Conservation (phyloP, 23 tunicate genomes). For the Pegea sp. region DNA sequence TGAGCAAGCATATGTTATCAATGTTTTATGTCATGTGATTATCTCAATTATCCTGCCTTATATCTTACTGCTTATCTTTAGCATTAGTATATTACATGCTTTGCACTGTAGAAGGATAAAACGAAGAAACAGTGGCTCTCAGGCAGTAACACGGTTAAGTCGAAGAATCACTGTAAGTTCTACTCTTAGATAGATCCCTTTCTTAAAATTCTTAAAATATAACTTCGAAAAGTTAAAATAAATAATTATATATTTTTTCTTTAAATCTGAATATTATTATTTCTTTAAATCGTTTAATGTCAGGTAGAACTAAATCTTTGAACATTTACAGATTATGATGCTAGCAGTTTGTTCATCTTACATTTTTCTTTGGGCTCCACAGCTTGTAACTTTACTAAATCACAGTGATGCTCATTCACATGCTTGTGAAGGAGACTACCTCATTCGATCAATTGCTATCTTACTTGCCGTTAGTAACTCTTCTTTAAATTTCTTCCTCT, state of each 20-base stretch:
- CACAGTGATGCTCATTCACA: conserved; percentile 60
- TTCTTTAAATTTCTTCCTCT: conserved; percentile 52
- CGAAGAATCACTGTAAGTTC: conserved; percentile 36
- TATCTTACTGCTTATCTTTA: conserved; percentile 11
- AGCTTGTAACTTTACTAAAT: conserved; percentile 14
- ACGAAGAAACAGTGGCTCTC: not conserved
- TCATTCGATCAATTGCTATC: conserved; percentile 19
- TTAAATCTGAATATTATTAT: no score
- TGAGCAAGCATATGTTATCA: conserved; percentile 15
- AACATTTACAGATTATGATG: conserved; percentile 46
- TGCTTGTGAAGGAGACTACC: conserved; percentile 9
- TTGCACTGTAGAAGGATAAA: conserved; percentile 4
- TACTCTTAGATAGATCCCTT: not conserved
- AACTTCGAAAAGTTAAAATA: not conserved
- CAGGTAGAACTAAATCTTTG: no score
- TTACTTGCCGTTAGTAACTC: conserved; percentile 41
- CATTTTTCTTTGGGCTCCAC: conserved; percentile 54
- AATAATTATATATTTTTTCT: not conserved
- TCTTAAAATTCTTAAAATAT: not conserved
- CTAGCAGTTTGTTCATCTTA: conserved; percentile 28
- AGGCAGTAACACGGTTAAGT: conserved; percentile 3
- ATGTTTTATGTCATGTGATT: conserved; percentile 22
- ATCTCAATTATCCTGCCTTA: conserved; percentile 38
- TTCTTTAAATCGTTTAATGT: no score
- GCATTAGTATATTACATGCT: conserved; percentile 12